Base-by-base conservation (phyloP, 1,140 invertebrate species). In the Drosophila santomea region DNA sequence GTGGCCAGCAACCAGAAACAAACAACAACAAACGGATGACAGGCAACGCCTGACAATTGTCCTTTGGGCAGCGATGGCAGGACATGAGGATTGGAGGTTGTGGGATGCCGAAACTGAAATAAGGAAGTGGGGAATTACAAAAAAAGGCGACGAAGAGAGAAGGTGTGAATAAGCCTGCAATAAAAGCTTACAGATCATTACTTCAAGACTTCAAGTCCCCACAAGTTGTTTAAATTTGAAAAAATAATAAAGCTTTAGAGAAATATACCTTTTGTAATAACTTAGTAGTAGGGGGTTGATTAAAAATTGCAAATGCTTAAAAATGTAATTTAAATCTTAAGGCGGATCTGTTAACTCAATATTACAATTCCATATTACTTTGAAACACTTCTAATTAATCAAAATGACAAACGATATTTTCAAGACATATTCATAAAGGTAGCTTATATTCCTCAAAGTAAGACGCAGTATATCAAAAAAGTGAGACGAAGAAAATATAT, bases 1-100 rank as follows among this genome's bases (percentile, higher is more conserved):
- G 83, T 86, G 83, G 79, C 83, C 79, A 72, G 50, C 56, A 58
- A 78, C 57, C 75, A 78, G 68, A 67, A 78, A 72, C 77, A 76
- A 72, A 75, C 72, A 77, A 80, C 80, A 84, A 78, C 63, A 64
- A 77, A 77, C 50, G 59, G 50, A 48, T 80, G 79, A 66, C 55
- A 68, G 71, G 45, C 75, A 59, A 63, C 57, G 62, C 61, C 68
- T 80, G 63, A 74, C 74, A 73, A 86, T 72, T 79, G 83, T 71
- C 64, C 66, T 48, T 57, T 71, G 41, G 51, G 32, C 41, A 39
- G 41, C 58, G 54, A 11, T 36, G 75, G 41, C 48, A 80, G 58
- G 56, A 74, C 61, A 69, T 41, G 41, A 71, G 56, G 32, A 56
- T 45, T 55, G 58, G 51, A 52, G 56, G 8, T 44, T 54, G 32